Conservation (phyloP, 2,113 vertebrate species). For the Greenwoodochromis staneri region DNA sequence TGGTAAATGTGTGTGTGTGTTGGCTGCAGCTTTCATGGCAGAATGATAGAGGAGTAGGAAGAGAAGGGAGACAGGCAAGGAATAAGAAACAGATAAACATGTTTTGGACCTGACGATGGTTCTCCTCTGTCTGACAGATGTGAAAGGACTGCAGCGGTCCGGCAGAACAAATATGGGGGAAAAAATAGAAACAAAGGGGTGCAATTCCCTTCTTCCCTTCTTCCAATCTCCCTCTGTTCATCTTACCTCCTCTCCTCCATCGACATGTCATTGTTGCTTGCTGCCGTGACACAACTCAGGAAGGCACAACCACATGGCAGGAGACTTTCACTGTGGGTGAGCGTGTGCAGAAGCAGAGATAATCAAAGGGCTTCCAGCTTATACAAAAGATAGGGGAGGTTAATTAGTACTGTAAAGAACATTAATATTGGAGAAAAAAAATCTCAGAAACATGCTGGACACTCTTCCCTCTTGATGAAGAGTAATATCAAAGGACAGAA, state of each 20-base stretch:
- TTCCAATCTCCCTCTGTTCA: neutral
- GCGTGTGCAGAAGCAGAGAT: neutral
- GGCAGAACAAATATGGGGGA: neutral
- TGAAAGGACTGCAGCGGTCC: neutral
- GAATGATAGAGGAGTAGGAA: slow-evolving; percentile 28
- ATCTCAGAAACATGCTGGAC: neutral
- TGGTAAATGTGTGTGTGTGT: neutral
- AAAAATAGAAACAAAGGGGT: neutral
- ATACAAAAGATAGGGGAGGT: neutral
- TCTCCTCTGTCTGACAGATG: neutral
- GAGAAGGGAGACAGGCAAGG: slow-evolving; percentile 15
- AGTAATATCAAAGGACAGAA: slow-evolving; percentile 4
- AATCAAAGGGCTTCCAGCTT: neutral
- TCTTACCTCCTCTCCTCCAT: neutral
- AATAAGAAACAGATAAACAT: slow-evolving; percentile 31
- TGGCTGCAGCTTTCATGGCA: slow-evolving; percentile 19
- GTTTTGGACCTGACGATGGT: neutral
- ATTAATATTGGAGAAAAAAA: neutral
- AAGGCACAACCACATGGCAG: neutral
- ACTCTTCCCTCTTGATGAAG: neutral
- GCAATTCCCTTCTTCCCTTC: neutral
- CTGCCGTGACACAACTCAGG: neutral
- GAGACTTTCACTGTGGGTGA: neutral
- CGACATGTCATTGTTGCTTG: neutral
- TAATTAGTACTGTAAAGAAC: slow-evolving; percentile 19